Evolutionary conservation across 2,113 vertebrate genomes (phyloP).

Genomic region (Naja naja): DNA sequence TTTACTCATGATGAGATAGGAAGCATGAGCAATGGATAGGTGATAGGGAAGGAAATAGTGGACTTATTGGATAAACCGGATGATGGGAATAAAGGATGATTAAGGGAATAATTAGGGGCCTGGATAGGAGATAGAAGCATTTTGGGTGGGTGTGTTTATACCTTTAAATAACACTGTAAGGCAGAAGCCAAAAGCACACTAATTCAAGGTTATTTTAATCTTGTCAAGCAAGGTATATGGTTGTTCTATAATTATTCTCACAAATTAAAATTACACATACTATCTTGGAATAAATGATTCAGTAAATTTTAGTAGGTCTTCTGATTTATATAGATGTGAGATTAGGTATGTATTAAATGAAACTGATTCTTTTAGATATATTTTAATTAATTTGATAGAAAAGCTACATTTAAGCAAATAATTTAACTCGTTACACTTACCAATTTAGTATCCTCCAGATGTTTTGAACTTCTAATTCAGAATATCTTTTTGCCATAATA

Average conservation of each 20-base stretch:
- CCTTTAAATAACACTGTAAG: too few relatives aligned
- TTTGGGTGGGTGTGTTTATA: too few relatives aligned
- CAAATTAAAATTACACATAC: constrained; percentile 35
- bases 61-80: too few relatives aligned
- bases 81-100: too few relatives aligned
- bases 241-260: constrained; percentile 45
- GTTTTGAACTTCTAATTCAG: not conserved
- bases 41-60: too few relatives aligned
- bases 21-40: too few relatives aligned
- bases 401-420: not conserved
- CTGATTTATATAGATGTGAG: constrained; percentile 43
- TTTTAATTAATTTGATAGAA: not conserved
- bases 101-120: too few relatives aligned
- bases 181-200: constrained; percentile 38
- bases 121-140: too few relatives aligned
- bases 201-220: constrained; percentile 52
- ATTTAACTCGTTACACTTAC: not conserved
- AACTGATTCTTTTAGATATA: not conserved
- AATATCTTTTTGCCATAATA: not conserved
- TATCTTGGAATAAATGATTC: constrained; percentile 52
- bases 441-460: not conserved
- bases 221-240: constrained; percentile 53
- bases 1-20: too few relatives aligned
- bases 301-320: constrained; percentile 50
- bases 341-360: not conserved